Evolutionary conservation across 2,797 vertebrate species (phyloP), one percentile per base, ranked within the genome.

Genomic region (Tarsius wallacei): DNA sequence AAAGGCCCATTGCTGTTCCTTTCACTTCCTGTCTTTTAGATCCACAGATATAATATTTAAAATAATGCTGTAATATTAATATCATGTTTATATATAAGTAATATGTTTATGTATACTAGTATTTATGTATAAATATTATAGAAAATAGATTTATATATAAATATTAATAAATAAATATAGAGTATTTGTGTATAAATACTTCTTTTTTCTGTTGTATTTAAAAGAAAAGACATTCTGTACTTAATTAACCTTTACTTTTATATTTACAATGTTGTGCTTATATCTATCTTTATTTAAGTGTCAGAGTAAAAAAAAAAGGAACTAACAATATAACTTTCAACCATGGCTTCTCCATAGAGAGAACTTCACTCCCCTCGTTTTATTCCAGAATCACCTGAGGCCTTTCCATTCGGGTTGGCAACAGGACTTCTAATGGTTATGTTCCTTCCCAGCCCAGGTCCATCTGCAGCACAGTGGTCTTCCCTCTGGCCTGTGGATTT

Each of bases 391-490:
- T 42, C 42, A 42, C 42, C 42, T 0, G 19, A 28, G 21, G 13
- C 22, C 61, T 66, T n/a, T 16, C 8, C 0, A 0, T 4, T n/a
- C 22, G 1, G 81, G 57, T 7, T 3, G 36, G 28, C 57, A 8
- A 4, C 49, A 19, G 66, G 78, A 14, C 31, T 22, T 5, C 5
- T 0, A 0, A 0, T 0, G 1, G 1, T 15, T 3, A 2, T n/a
- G 1, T 0, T 0, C n/a, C 1, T 8, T 17, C 21, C n/a, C 7
- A 0, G 15, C 5, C 22, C 66, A 9, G 1, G 17, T 19, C 5
- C 49, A 5, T 7, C 8, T 1, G 31, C 22, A 16, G 31, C 33
- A 0, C 24, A 2, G 77, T 16, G 77, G 77, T 15, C 28, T 28
- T 28, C 3, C 55, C 49, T 19, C 14, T 66, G 63, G 28, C 63